A percentile compares a stretch with the other conserved stretches of the same genome.
These are phyloP conservation scores for Isurus oxyrinchus DNA, from an alignment of 2,113 vertebrate genomes.

Conservation along the genomic window DNA sequence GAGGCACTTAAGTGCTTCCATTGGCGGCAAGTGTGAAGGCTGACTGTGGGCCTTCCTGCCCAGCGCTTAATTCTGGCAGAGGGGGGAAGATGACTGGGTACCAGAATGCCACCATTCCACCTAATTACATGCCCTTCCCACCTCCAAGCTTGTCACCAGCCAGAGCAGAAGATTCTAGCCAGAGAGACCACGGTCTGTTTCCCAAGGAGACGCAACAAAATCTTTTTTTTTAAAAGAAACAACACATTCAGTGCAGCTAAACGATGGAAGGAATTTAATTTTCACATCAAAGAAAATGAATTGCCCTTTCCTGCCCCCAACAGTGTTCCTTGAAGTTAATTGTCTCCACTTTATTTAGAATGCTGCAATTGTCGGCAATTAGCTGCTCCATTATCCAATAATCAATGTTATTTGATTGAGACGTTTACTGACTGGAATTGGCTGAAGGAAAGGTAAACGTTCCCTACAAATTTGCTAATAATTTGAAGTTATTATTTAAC, in stretches of 20 bases:
- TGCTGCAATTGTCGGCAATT: background rate
- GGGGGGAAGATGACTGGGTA: too few species aligned
- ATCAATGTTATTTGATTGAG: constrained; percentile 7
- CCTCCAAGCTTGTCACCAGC: too few species aligned
- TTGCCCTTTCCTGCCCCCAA: constrained; percentile 14
- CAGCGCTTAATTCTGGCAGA: too few species aligned
- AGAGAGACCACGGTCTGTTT: background rate
- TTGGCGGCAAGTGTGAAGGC: too few species aligned
- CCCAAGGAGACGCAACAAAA: background rate
- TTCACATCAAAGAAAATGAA: constrained; percentile 18
- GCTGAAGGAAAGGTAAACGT: background rate
- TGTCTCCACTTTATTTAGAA: constrained; percentile 33
- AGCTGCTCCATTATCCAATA: constrained; percentile 9
- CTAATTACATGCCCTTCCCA: too few species aligned
- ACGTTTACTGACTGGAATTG: background rate
- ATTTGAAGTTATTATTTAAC: constrained; percentile 23
- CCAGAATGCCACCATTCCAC: too few species aligned
- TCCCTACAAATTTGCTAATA: constrained; percentile 6
- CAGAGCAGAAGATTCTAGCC: too few species aligned
- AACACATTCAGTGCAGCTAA: background rate
- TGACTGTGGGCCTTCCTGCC: too few species aligned
- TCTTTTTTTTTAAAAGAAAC: background rate
- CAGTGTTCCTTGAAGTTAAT: constrained; percentile 27
- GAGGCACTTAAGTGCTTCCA: too few species aligned
- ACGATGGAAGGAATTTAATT: background rate